Percentiles rank a stretch among this genome's conserved stretches.
Conservation (phyloP, 2,888 invertebrate genomes). For the Liodrosophila aerea region DNA sequence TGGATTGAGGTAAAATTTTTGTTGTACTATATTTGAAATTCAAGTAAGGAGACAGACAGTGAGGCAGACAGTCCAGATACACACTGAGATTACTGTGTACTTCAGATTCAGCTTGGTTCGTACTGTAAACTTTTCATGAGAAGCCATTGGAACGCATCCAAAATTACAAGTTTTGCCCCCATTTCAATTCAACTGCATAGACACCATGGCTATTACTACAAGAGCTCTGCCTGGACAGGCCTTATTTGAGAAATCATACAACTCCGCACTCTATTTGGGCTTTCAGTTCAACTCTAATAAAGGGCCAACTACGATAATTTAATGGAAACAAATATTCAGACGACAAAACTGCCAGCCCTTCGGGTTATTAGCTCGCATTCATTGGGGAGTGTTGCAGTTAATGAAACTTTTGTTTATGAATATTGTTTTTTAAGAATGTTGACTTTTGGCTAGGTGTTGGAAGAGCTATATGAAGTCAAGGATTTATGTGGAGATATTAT, state of each 20-base stretch:
- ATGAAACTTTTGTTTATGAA: conserved; percentile 75
- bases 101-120: conserved; percentile 26
- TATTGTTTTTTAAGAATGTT: conserved; percentile 74
- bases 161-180: conserved; percentile 68
- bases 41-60: conserved; percentile 3
- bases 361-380: neutral
- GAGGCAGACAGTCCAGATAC: conserved; percentile 20
- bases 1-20: conserved; percentile 10
- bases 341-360: conserved; percentile 8
- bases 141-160: conserved; percentile 75
- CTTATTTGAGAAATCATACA: conserved; percentile 46
- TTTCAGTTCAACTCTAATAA: conserved; percentile 28
- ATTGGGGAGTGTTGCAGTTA: conserved; percentile 38
- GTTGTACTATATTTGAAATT: conserved; percentile 1
- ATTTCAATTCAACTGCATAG: conserved; percentile 60
- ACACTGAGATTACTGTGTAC: conserved; percentile 44
- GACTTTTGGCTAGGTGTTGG: conserved; percentile 1
- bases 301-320: conserved; percentile 51
- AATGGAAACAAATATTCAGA: conserved; percentile 68
- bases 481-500: neutral
- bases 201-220: conserved; percentile 24
- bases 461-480: too few species aligned
- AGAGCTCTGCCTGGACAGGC: neutral
- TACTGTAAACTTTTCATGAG: conserved; percentile 41
- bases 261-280: neutral